Base-by-base conservation (phyloP, 2,888 invertebrate genomes). In the Yponomeuta cagnagella region DNA sequence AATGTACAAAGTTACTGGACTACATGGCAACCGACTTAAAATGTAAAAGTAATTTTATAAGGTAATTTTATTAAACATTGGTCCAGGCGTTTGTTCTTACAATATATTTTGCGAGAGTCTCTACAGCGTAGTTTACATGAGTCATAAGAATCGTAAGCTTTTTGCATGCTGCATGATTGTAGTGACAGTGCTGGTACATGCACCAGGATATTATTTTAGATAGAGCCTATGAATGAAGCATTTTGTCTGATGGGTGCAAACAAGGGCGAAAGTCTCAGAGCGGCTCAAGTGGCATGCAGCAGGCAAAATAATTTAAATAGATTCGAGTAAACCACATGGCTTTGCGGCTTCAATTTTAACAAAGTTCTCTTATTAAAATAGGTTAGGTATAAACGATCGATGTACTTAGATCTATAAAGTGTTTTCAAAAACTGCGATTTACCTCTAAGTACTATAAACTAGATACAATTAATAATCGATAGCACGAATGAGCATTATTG, bases 151-250 rank as follows among this genome's bases (percentile, higher is more conserved):
- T 75, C 77, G 75, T 79, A 76, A 90, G 90, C 89, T 89, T 83
- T 86, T 89, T 91, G 90, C 90, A 91, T 91, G 91, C 91, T 91
- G 92, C 91, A 92, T 91, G 90, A 85, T 85, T 23, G 43, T 70
- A 70, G 12, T 63, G 31, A 63, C 68, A 70, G 48, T 10, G 58
- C 43, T 37, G 30, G 9, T 84, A 58, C 88, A 89, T 87, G 87
- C 87, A 79, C 78, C 73, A 80, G 82, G 82, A 78, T 80, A 79
- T 78, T 75, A 77, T 76, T 74, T 77, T 76, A 72, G 75, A 76
- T 78, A 80, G 78, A 75, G 77, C 81, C 48, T 64, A 48, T 80
- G 79, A 79, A 76, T 74, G 76, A 86, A 86, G 83, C 82, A 77
- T 74, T 31, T 82, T 77, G 73, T 75, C 52, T 58, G 52, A 74